Conservation (phyloP, 2,797 vertebrate genomes). For the Galago senegalensis region DNA sequence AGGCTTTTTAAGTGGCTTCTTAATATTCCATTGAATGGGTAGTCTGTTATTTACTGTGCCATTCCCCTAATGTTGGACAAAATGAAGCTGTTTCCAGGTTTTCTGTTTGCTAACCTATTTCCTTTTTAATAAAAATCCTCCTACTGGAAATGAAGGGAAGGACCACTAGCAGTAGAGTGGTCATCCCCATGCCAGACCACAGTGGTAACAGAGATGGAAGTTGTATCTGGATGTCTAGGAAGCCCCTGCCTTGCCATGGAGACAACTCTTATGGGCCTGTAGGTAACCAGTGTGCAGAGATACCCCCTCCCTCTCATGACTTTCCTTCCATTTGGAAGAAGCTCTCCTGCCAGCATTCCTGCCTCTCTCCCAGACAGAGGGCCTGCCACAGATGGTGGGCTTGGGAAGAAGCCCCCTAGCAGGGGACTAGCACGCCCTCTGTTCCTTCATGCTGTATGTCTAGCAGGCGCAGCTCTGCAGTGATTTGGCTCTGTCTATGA, state of each 20-base stretch:
- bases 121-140: neutral
- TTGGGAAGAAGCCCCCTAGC: neutral
- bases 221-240: neutral
- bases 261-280: neutral
- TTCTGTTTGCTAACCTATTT: neutral
- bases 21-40: neutral
- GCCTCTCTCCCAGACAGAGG: neutral
- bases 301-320: neutral
- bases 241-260: neutral
- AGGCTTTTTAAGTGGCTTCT: constrained; percentile 15
- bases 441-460: neutral
- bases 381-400: neutral
- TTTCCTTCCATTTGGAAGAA: neutral
- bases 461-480: neutral
- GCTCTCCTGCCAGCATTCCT: neutral
- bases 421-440: neutral
- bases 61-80: neutral
- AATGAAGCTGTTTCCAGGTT: neutral
- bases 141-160: neutral
- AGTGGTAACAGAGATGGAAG: accelerated
- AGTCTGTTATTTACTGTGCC: constrained; percentile 12
- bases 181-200: neutral
- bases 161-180: neutral
- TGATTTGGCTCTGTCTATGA: neutral
- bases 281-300: neutral